Conservation (phyloP, 2,797 vertebrate species). For the Schizothorax lantsangensis region DNA sequence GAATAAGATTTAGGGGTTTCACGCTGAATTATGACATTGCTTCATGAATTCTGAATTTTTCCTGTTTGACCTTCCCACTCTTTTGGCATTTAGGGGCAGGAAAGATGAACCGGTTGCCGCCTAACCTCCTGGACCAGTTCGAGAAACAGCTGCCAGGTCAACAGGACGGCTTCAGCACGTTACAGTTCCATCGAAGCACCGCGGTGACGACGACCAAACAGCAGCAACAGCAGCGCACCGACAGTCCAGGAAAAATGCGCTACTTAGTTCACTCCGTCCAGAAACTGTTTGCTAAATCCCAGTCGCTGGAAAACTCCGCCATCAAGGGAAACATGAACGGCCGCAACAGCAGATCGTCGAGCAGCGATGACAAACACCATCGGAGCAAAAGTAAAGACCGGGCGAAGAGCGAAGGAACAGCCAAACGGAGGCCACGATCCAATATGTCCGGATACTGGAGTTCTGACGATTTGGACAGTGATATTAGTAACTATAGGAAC, state of each 20-base stretch:
- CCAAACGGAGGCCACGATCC: slow-evolving; percentile 91
- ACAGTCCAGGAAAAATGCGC: slow-evolving; percentile 96
- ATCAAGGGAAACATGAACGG: slow-evolving; percentile 91
- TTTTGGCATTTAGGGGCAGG: slow-evolving; percentile 69
- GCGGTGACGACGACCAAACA: slow-evolving; percentile 75
- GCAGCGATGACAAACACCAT: slow-evolving; percentile 87
- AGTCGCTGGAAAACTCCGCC: slow-evolving; percentile 90
- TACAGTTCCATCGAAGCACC: slow-evolving; percentile 91
- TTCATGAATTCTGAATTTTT: not conserved
- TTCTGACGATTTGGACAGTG: slow-evolving; percentile 94
- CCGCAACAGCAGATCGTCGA: slow-evolving; percentile 79
- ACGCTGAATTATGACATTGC: not conserved
- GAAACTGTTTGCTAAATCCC: slow-evolving; percentile 97
- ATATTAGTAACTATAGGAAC: slow-evolving; percentile 89
- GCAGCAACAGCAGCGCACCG: slow-evolving; percentile 93
- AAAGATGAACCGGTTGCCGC: slow-evolving; percentile 90
- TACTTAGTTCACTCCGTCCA: slow-evolving; percentile 97
- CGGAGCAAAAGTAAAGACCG: slow-evolving; percentile 97
- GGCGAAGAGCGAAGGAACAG: slow-evolving; percentile 87
- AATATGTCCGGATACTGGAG: slow-evolving; percentile 99
- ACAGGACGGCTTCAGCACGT: slow-evolving; percentile 95
- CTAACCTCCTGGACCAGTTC: slow-evolving; percentile 93
- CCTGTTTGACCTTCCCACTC: not conserved
- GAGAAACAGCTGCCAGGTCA: slow-evolving; percentile 94
- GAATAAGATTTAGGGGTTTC: not conserved